Conservation (phyloP, 1,140 invertebrate species). For the Aphidius ervi region DNA sequence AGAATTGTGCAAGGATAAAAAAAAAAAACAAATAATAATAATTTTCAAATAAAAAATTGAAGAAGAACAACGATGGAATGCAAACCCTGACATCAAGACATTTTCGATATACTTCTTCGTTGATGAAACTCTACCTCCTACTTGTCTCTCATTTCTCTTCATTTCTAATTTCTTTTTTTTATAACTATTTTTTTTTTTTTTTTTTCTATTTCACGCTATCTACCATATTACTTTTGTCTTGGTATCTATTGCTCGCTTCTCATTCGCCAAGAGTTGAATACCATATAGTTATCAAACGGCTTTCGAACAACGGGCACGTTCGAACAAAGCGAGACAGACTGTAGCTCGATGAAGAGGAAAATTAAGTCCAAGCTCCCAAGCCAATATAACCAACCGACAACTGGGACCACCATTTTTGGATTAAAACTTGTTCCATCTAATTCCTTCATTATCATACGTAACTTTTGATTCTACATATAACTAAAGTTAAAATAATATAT, state of each 20-base stretch:
- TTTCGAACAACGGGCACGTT: constrained; percentile 21
- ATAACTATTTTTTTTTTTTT: not conserved
- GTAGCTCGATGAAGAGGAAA: constrained; percentile 19
- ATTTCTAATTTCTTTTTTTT: not conserved
- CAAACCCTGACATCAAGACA: constrained; percentile 8
- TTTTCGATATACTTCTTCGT: constrained; percentile 20
- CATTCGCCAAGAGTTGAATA: too few species aligned
- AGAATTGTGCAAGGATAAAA: not conserved
- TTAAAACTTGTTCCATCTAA: not conserved
- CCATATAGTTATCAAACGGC: not conserved
- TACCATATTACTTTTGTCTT: not conserved
- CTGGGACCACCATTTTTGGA: constrained; percentile 2
- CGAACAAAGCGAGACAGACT: constrained; percentile 10
- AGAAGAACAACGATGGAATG: constrained; percentile 1
- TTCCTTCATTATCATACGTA: constrained; percentile 7
- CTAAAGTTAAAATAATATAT: too few species aligned
- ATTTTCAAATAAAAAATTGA: not conserved
- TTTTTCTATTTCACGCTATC: not conserved
- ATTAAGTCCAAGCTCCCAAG: constrained; percentile 15
- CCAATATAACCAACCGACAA: not conserved
- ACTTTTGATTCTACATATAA: not conserved
- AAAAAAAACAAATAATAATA: not conserved
- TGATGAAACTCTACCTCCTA: constrained; percentile 17
- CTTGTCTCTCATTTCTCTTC: not conserved
- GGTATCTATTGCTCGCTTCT: too few species aligned